Base-by-base conservation (phyloP, 1,140 invertebrate genomes). In the Notospermus geniculatus region DNA sequence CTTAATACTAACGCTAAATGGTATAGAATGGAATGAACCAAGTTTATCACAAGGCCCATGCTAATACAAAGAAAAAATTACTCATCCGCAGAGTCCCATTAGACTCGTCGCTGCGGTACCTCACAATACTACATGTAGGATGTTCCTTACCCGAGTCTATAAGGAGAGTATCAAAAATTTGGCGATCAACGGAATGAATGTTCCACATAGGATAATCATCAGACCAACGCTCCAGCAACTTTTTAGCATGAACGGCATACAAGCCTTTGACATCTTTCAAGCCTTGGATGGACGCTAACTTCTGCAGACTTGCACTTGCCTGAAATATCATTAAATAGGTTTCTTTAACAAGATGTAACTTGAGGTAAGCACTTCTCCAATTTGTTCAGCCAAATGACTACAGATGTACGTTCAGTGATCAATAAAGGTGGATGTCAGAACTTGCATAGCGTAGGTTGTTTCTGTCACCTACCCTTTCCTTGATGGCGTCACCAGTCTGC, bases 81-180 rank as follows among this genome's bases (percentile, higher is more conserved):
- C 39, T 43, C 11, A 13, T n/a, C 39, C 39, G 11, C 39, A 43
- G 39, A 13, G 11, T 43, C 39, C n/a, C n/a, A 43, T 43, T n/a
- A 43, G 11, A n/a, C n/a, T 13, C 11, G n/a, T n/a, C 39, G 9
- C 43, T 46, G 1, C 1, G 23, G 23, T 19, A 9, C n/a, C 23
- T 46, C 23, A 15, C 1, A 23, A 41, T 9, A 52, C n/a, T n/a
- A n/a, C n/a, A n/a, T n/a, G n/a, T n/a, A n/a, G n/a, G n/a, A n/a
- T n/a, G n/a, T n/a, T 36, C 15, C 65, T 52, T 59, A 79, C 80
- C 80, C 68, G 77, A 72, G 65, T 82, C 72, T 28, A 76, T 56
- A 5, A 83, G 45, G 2, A 84, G 61, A 4, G 76, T 73, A 57
- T 82, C 77, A 77, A 84, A 83, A 45, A 84, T 76, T 7, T 75